These are phyloP conservation scores for Sebastolobus altivelis DNA, from an alignment of 2,797 vertebrate species.

Conservation along the genomic window DNA sequence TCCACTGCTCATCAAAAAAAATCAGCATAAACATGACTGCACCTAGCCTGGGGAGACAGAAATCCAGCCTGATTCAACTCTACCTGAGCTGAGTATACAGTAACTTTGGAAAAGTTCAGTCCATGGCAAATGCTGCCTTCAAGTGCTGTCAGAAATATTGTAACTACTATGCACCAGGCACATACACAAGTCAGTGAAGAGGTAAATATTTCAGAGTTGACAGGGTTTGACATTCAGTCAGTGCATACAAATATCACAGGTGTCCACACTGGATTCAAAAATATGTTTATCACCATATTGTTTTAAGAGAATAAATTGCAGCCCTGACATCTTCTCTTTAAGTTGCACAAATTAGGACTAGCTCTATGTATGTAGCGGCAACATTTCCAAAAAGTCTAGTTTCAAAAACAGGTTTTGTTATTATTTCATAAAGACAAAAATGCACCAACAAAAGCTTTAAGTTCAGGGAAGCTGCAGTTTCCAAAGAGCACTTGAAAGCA, in stretches of 20 bases:
- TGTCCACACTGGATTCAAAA: neutral
- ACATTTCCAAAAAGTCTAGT: neutral
- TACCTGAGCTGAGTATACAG: neutral
- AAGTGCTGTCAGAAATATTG: conserved; percentile 5
- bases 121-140: conserved; percentile 10
- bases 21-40: conserved; percentile 5
- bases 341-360: neutral
- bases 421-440: neutral
- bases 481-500: conserved; percentile 46
- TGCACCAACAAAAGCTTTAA: neutral
- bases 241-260: neutral
- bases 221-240: neutral
- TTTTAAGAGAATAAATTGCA: conserved; percentile 1
- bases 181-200: neutral
- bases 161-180: neutral
- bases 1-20: neutral
- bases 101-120: conserved; percentile 9
- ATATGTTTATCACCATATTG: neutral
- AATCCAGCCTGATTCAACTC: neutral
- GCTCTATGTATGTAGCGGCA: neutral
- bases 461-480: neutral
- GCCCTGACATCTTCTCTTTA: neutral
- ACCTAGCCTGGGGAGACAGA: neutral
- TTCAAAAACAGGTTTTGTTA: neutral
- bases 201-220: conserved; percentile 5